phyloP scores from a whole-genome alignment of 2,113 vertebrate genomes.

The Thalassoma bifasciatum region DNA sequence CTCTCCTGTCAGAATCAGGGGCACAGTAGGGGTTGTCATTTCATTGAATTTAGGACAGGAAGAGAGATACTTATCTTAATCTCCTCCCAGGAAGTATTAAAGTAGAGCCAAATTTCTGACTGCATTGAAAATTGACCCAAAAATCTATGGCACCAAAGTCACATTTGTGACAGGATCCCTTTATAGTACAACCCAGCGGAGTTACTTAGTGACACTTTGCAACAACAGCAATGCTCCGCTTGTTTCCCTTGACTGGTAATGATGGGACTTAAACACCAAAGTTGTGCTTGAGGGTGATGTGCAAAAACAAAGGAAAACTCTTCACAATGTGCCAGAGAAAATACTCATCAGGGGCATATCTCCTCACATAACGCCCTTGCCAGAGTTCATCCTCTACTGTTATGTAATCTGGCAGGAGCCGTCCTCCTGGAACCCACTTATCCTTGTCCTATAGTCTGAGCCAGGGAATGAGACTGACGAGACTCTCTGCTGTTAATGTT shows the following conservation, averaged over 20 bases:
- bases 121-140: conserved; percentile 71
- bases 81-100: conserved; percentile 68
- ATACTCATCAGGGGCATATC: conserved; percentile 22
- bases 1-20: conserved; percentile 52
- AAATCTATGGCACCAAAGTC: conserved; percentile 70
- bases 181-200: conserved; percentile 56
- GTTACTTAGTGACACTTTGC: conserved; percentile 25
- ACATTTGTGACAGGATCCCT: conserved; percentile 64
- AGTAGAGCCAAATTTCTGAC: conserved; percentile 57
- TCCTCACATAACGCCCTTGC: conserved; percentile 40
- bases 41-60: conserved; percentile 69
- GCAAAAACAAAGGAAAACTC: background rate
- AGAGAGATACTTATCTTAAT: conserved; percentile 75
- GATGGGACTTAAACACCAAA: conserved; percentile 21
- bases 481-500: conserved; percentile 53
- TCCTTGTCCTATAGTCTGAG: conserved; percentile 47
- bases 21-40: conserved; percentile 53
- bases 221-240: conserved; percentile 13
- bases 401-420: conserved; percentile 59
- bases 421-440: conserved; percentile 48
- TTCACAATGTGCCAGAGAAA: conserved; percentile 11
- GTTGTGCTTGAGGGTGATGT: conserved; percentile 17
- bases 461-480: conserved; percentile 45
- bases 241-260: conserved; percentile 31
- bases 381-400: conserved; percentile 51